Base-by-base conservation (phyloP, 2,888 invertebrate genomes). In the Oscheius sp. region DNA sequence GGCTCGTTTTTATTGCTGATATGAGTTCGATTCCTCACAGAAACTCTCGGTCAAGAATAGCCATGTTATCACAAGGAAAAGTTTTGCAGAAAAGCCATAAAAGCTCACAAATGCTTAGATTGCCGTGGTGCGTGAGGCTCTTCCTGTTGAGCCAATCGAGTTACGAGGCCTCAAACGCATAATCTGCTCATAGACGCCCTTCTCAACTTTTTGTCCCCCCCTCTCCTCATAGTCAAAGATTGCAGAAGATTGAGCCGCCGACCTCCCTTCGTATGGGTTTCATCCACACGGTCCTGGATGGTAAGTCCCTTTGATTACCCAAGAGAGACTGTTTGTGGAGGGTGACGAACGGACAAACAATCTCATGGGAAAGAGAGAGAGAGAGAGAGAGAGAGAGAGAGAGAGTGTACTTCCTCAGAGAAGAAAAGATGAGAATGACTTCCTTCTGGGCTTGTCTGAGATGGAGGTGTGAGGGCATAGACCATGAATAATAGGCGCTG, bases 141-240 rank as follows among this genome's bases (percentile, higher is more conserved):
- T 68, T 55, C 68, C 55, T 68, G 68, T 53, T 68, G 55, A 68
- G 68, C 68, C 63, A 68, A 68, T 68, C 68, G 68, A 68, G 68
- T 68, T 68, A 68, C 55, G 53, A 53, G 68, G 21, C 66, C 53
- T 53, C 35, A 68, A 53, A 13, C 53, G 55, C 68, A 68, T 68
- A 68, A 68, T 68, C 68, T 55, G 68, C 68, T 68, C 68, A 68
- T 68, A 55, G 55, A 66, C 65, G 9, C 51, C 50, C 47, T 33
- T 63, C 48, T 63, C n/a, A 53, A 53, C 63, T 63, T 47, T 63
- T 47, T 10, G 47, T 10, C 21, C 48, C 48, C 48, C 5, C 11
- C 32, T 33, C 32, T 5, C 58, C 58, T 33, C 11, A 50, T 11
- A 21, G 4, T 42, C 2, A 35, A 60, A 60, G 13, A 2, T 63